phyloP scores from a whole-genome alignment of 2,888 invertebrate species.

The Hemaris fuciformis region DNA sequence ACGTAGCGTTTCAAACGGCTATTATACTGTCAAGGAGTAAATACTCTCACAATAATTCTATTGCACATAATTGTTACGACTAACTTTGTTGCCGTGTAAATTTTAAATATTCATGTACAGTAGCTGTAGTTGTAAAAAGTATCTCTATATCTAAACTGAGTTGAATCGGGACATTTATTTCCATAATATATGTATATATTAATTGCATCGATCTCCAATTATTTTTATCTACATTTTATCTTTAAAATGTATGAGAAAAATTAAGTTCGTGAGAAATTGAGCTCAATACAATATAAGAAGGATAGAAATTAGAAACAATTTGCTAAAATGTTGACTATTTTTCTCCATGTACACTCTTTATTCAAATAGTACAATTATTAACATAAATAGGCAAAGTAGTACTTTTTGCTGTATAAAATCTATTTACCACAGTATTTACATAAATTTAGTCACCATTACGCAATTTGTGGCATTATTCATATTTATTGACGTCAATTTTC shows the following conservation, averaged over 20 bases:
- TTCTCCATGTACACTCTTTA: too few relatives aligned
- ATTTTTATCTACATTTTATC: background rate
- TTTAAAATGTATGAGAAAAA: background rate
- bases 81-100: slow-evolving; percentile 3
- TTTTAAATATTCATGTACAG: background rate
- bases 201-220: background rate
- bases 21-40: slow-evolving; percentile 16
- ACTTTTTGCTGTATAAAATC: too few relatives aligned
- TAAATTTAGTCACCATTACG: background rate
- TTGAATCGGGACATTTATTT: background rate
- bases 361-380: too few relatives aligned
- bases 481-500: too few relatives aligned
- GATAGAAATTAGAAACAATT: too few relatives aligned
- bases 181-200: background rate
- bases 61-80: background rate
- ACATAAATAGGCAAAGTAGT: too few relatives aligned
- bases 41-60: slow-evolving; percentile 1
- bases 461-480: background rate
- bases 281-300: background rate
- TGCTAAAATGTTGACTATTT: background rate
- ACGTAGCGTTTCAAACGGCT: slow-evolving; percentile 16
- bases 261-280: background rate
- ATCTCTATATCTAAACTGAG: background rate
- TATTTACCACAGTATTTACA: background rate
- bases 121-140: slow-evolving; percentile 4